phyloP scores from a whole-genome alignment of 2,113 vertebrate genomes.

The Sialia sialis region DNA sequence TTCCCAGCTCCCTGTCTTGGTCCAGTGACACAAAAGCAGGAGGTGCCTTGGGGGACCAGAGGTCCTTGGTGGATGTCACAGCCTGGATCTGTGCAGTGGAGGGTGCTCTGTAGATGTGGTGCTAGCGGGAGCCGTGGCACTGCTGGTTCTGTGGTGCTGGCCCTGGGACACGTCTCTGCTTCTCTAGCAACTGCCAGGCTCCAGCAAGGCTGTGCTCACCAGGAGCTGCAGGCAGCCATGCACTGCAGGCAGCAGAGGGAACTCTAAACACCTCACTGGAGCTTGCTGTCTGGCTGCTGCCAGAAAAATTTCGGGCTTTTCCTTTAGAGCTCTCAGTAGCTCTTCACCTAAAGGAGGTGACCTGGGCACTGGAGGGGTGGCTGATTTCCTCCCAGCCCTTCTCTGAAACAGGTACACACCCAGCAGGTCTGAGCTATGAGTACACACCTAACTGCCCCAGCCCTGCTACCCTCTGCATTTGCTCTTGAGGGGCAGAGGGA shows the following conservation, averaged over 20 bases:
- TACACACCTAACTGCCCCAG: accelerated
- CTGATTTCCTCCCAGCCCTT: neutral
- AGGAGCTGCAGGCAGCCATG: neutral
- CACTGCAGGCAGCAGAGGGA: slow-evolving; percentile 36
- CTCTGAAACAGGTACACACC: neutral
- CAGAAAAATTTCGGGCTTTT: neutral
- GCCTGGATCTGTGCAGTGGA: neutral
- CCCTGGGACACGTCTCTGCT: neutral
- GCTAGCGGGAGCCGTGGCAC: neutral
- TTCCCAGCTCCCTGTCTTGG: accelerated
- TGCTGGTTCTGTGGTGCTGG: neutral
- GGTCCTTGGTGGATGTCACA: neutral
- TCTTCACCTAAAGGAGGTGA: neutral
- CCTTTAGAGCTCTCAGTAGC: neutral
- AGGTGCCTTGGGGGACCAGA: neutral
- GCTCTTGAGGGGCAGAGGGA: neutral
- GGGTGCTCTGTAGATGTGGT: neutral
- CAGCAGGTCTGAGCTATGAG: neutral
- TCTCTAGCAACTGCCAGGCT: neutral
- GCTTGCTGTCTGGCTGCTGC: neutral
- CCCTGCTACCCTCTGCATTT: neutral
- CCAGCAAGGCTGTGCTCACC: accelerated
- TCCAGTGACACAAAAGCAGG: neutral
- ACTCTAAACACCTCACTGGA: slow-evolving; percentile 12
- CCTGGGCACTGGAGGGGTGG: neutral